phyloP scores from a whole-genome alignment of 1,140 invertebrate species.

The Scaptomyza hsui region DNA sequence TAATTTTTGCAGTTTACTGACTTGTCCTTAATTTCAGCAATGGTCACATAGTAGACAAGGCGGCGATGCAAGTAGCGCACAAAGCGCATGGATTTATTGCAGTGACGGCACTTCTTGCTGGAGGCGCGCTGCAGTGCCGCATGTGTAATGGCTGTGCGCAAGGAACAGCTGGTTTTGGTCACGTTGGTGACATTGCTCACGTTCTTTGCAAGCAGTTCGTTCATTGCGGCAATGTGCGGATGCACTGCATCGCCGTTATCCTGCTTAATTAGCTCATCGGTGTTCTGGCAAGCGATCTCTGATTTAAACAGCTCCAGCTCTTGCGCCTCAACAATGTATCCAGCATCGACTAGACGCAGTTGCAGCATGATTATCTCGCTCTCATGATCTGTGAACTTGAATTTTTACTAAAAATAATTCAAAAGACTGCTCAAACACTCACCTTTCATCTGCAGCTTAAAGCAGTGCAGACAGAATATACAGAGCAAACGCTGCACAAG shows the following conservation, averaged over 20 bases:
- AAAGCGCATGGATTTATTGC: constrained; percentile 86
- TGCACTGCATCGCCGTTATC: constrained; percentile 73
- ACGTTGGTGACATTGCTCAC: constrained; percentile 51
- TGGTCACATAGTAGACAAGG: constrained; percentile 85
- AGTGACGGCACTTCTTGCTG: constrained; percentile 87
- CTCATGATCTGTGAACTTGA: constrained; percentile 84
- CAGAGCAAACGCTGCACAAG: constrained; percentile 88
- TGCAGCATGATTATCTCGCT: constrained; percentile 89
- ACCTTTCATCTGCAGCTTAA: constrained; percentile 89
- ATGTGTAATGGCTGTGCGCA: constrained; percentile 87
- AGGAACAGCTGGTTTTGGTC: constrained; percentile 86
- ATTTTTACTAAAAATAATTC: not conserved
- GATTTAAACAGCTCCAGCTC: constrained; percentile 86
- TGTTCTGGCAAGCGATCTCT: constrained; percentile 79
- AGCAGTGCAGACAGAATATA: constrained; percentile 89
- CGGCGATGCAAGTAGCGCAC: constrained; percentile 87
- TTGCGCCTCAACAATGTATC: constrained; percentile 89
- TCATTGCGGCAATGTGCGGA: constrained; percentile 64
- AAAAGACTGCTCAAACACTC: not conserved
- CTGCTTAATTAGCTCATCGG: constrained; percentile 62
- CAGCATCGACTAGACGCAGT: constrained; percentile 90
- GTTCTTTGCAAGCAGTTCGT: constrained; percentile 61
- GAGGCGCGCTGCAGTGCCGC: constrained; percentile 84
- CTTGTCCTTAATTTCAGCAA: constrained; percentile 82
- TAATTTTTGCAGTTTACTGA: constrained; percentile 11